Evolutionary conservation across 2,113 vertebrate genomes (phyloP).

Genomic region (Hyperoodon ampullatus): DNA sequence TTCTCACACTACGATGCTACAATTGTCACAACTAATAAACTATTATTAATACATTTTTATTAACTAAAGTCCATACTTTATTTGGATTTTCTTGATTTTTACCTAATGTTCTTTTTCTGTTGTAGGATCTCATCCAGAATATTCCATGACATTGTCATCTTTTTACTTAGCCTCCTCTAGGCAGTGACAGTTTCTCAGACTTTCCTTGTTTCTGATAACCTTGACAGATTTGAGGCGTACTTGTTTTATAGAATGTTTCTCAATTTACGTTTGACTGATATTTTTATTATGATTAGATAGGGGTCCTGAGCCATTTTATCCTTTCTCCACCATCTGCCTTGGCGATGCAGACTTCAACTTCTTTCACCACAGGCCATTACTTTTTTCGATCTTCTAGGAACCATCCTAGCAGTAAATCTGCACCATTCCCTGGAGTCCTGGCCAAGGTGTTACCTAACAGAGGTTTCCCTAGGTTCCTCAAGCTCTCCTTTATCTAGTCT

Average conservation of each 20-base stretch:
- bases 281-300: not conserved
- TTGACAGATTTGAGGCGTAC: not conserved
- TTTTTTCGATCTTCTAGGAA: not conserved
- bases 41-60: not conserved
- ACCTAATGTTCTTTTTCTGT: not conserved
- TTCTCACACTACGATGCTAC: not conserved
- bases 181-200: not conserved
- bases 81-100: not conserved
- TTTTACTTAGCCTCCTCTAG: not conserved
- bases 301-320: not conserved
- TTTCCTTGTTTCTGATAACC: not conserved
- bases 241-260: not conserved
- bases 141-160: not conserved
- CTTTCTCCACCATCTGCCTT: not conserved
- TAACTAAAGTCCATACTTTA: not conserved
- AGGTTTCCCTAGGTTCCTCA: not conserved
- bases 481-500: not conserved
- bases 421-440: not conserved
- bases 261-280: not conserved
- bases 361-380: not conserved
- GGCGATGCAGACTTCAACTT: not conserved
- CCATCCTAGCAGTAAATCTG: not conserved
- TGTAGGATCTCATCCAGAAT: not conserved
- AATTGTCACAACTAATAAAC: not conserved
- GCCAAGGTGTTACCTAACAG: not conserved